Conservation (phyloP, 92 coral and sea anemone genomes). For the Chrysogorgia sp. region DNA sequence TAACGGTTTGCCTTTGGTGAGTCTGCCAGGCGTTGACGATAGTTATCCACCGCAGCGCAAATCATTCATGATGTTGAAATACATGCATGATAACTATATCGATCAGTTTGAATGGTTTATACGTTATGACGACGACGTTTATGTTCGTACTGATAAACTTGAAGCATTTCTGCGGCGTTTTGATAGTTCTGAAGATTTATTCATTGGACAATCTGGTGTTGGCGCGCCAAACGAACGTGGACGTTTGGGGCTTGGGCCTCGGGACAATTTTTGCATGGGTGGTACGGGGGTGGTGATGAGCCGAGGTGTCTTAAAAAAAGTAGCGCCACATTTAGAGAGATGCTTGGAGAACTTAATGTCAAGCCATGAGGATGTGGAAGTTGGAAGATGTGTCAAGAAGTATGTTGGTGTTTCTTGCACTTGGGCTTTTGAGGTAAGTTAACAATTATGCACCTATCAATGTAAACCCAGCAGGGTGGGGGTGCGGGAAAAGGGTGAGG, state of each 20-base stretch:
- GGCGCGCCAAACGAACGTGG: conserved; percentile 82
- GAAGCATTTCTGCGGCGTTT: conserved; percentile 76
- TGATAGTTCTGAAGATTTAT: conserved; percentile 89
- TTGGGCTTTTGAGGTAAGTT: conserved; percentile 94
- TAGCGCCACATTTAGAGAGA: conserved; percentile 85
- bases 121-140: conserved; percentile 98
- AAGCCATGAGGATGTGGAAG: conserved; percentile 94
- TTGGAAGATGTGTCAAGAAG: conserved; percentile 90
- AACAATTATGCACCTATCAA: too few relatives aligned
- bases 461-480: too few relatives aligned
- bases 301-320: conserved; percentile 79
- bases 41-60: conserved; percentile 94
- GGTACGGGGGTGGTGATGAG: conserved; percentile 96
- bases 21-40: conserved; percentile 87
- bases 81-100: conserved; percentile 93
- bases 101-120: conserved; percentile 95
- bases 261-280: conserved; percentile 98
- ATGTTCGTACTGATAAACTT: conserved; percentile 81
- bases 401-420: conserved; percentile 92
- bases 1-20: conserved; percentile 72
- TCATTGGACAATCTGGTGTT: conserved; percentile 95
- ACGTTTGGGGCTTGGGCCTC: conserved; percentile 74
- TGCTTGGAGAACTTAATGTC: conserved; percentile 82
- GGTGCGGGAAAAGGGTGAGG: not conserved
- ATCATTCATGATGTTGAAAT: conserved; percentile 97